Percentiles rank a stretch among this genome's conserved stretches.
Evolutionary conservation across 2,113 vertebrate species (phyloP).

Genomic region (Tyrannus savana): DNA sequence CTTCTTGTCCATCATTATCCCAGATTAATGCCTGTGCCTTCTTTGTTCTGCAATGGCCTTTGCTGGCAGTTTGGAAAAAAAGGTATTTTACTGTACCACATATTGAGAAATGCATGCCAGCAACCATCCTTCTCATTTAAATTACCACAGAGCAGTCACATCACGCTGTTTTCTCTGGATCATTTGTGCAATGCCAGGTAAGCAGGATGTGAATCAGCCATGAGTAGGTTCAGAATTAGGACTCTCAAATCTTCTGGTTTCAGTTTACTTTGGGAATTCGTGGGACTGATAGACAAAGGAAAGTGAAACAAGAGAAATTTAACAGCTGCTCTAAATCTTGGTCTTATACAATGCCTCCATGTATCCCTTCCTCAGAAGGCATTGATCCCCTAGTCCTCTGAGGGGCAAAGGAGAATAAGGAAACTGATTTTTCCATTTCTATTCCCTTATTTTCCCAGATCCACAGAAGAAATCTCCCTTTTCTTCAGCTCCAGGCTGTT

Average conservation of each 20-base stretch:
- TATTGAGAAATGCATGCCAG: slow-evolving; percentile 16
- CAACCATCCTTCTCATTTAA: not conserved
- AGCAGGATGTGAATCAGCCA: slow-evolving; percentile 63
- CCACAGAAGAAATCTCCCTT: not conserved
- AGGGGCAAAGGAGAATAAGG: not conserved
- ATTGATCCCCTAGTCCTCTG: not conserved
- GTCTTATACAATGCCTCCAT: not conserved
- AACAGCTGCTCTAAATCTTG: not conserved
- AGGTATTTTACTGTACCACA: not conserved
- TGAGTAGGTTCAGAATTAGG: not conserved
- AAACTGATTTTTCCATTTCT: not conserved
- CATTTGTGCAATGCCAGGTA: slow-evolving; percentile 50
- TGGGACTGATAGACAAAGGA: not conserved
- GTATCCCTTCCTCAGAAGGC: not conserved
- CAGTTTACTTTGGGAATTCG: not conserved
- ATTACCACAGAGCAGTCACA: slow-evolving; percentile 1
- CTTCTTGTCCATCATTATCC: slow-evolving; percentile 6
- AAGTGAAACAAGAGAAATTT: not conserved
- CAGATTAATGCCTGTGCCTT: slow-evolving; percentile 5
- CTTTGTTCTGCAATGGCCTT: not conserved
- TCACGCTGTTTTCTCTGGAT: not conserved
- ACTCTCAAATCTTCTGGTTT: slow-evolving; percentile 23
- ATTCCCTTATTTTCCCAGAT: not conserved
- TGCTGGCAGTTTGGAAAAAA: not conserved
- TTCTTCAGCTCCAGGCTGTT: not conserved